Conservation (phyloP, 2,113 vertebrate species). For the Hippocampus barbouri region DNA sequence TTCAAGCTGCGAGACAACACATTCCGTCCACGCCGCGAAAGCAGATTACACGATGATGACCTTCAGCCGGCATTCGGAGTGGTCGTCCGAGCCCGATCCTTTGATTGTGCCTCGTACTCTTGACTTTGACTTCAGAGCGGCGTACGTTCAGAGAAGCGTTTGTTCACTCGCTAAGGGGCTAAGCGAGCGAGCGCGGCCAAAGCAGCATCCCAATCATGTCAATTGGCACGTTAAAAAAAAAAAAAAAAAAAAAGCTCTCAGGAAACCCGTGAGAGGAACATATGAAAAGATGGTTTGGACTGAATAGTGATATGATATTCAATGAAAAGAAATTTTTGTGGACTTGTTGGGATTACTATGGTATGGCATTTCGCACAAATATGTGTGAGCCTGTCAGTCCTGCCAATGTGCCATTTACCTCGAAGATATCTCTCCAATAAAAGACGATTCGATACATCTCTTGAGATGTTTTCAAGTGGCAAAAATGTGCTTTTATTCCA, state of each 20-base stretch:
- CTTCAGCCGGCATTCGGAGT: slow-evolving; percentile 46
- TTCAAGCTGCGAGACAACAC: slow-evolving; percentile 1
- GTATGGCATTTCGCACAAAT: too few species aligned
- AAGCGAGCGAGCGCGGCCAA: slow-evolving; percentile 5
- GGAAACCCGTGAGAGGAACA: not conserved
- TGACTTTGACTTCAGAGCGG: slow-evolving; percentile 50
- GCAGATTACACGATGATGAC: slow-evolving; percentile 54
- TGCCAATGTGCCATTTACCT: too few species aligned
- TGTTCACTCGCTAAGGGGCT: slow-evolving; percentile 27
- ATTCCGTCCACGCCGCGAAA: not conserved
- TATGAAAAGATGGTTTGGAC: not conserved
- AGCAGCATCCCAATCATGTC: slow-evolving; percentile 25
- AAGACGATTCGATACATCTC: too few species aligned
- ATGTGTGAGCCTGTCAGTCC: too few species aligned
- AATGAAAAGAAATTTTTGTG: too few species aligned
- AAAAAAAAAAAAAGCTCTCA: not conserved
- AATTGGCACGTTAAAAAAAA: not conserved
- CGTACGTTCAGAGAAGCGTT: slow-evolving; percentile 41
- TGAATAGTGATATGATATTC: not conserved
- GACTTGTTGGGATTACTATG: too few species aligned
- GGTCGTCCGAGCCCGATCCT: slow-evolving; percentile 36
- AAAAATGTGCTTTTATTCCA: too few species aligned
- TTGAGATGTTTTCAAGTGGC: too few species aligned
- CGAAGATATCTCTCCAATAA: too few species aligned
- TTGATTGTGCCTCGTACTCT: slow-evolving; percentile 48